Conservation (phyloP, 2,113 vertebrate genomes). For the Empidonax alnorum region DNA sequence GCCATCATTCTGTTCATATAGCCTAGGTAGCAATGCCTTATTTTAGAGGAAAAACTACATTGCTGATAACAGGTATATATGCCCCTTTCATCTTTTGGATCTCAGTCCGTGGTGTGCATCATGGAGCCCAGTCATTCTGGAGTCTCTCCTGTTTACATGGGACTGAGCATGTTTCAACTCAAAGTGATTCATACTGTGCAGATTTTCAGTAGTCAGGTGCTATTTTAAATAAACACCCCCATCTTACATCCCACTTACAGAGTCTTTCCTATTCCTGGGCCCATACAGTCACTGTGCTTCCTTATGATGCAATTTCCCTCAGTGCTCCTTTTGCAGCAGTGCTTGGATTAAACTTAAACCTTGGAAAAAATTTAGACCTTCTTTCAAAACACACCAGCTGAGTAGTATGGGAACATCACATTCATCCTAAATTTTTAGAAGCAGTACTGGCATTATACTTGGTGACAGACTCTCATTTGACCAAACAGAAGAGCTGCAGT, state of each 20-base stretch:
- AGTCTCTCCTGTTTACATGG: background rate
- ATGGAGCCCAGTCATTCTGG: background rate
- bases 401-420: background rate
- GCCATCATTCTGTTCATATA: background rate
- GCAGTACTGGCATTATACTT: background rate
- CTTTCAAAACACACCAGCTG: background rate
- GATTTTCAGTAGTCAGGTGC: background rate
- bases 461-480: background rate
- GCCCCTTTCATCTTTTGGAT: background rate
- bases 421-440: background rate
- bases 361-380: background rate
- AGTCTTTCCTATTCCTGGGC: background rate
- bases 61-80: background rate
- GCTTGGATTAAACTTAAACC: background rate
- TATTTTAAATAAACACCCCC: background rate
- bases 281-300: background rate
- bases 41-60: background rate
- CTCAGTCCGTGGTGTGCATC: background rate
- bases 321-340: background rate
- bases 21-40: fast-evolving
- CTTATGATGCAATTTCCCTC: background rate
- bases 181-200: fast-evolving
- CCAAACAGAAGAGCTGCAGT: background rate
- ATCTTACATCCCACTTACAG: background rate
- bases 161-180: background rate